Conservation (phyloP, 2,113 vertebrate species). For the mouse (Mus musculus) region GRCm39 chr2:46479001-46479500, state of each 20-base stretch:
- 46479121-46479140: not conserved
- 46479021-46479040: not conserved
- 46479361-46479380: constrained; percentile 65
- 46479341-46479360: constrained; percentile 60
- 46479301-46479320: constrained; percentile 7
- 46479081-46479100: not conserved
- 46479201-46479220: not conserved
- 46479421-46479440: constrained; percentile 66
- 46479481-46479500: constrained; percentile 22
- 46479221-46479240: not conserved
- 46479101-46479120: not conserved
- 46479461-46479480: constrained; percentile 42
- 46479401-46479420: constrained; percentile 71
- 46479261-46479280: not conserved
- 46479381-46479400: constrained; percentile 48
- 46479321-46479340: constrained; percentile 57
- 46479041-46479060: not conserved
- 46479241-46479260: not conserved
- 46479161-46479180: not conserved
- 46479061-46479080: not conserved
- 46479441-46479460: constrained; percentile 52
- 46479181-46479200: not conserved
- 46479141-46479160: not conserved
- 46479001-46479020: not conserved
- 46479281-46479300: constrained; percentile 42